A percentile compares a stretch with the other conserved stretches of the same genome.
Evolutionary conservation across 2,113 vertebrate genomes (phyloP).

Genomic region (Engraulis encrasicolus): DNA sequence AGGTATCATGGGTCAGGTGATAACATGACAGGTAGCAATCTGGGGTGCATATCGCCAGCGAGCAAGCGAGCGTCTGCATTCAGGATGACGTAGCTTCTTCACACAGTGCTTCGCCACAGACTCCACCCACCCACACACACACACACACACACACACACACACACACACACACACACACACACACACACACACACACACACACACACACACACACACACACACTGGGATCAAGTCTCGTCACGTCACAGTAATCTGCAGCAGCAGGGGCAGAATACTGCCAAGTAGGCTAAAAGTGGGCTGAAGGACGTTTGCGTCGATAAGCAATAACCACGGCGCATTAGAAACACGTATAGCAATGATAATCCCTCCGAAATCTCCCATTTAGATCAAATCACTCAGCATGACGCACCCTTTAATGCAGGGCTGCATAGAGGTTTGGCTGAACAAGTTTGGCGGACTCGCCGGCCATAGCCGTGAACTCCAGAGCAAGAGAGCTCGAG

Average conservation of each 20-base stretch:
- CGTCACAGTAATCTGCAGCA: slow-evolving; percentile 44
- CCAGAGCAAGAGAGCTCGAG: not conserved
- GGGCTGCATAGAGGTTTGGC: not conserved
- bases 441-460: slow-evolving; percentile 22
- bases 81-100: not conserved
- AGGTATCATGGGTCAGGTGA: slow-evolving; percentile 38
- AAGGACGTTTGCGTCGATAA: slow-evolving; percentile 62
- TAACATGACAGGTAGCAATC: slow-evolving; percentile 26
- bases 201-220: too few relatives aligned
- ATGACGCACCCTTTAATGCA: slow-evolving; percentile 34
- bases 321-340: slow-evolving; percentile 61
- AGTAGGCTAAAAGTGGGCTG: slow-evolving; percentile 25
- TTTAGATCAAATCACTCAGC: slow-evolving; percentile 55
- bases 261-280: slow-evolving; percentile 35
- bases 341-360: slow-evolving; percentile 56
- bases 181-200: too few relatives aligned
- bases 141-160: too few relatives aligned
- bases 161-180: too few relatives aligned
- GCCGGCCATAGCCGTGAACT: slow-evolving; percentile 11
- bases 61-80: too few relatives aligned
- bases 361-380: slow-evolving; percentile 51
- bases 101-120: not conserved
- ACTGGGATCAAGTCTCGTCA: slow-evolving; percentile 15
- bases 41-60: slow-evolving; percentile 9
- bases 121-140: too few relatives aligned